Percentiles rank a stretch among this genome's conserved stretches.
Evolutionary conservation across 2,888 invertebrate genomes (phyloP).

Genomic region (Elegia similella): DNA sequence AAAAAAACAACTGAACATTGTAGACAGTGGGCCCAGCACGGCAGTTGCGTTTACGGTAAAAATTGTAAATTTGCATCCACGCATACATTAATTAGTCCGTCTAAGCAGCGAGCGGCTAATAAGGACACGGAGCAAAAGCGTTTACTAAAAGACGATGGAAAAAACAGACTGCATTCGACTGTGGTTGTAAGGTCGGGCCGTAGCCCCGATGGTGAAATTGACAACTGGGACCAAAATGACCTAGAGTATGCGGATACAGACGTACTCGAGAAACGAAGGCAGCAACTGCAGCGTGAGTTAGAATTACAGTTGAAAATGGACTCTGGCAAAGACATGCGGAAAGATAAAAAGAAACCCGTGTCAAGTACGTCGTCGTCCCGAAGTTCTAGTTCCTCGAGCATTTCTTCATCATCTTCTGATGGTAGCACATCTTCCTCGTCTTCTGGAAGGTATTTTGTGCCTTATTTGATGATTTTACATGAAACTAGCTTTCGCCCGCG

Average conservation of each 20-base stretch:
- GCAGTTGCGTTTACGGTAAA: conserved; percentile 89
- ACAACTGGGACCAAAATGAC: conserved; percentile 90
- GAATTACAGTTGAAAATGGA: conserved; percentile 90
- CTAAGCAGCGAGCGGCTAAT: conserved; percentile 86
- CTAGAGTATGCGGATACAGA: conserved; percentile 91
- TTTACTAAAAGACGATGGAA: conserved; percentile 82
- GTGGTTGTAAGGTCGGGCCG: conserved; percentile 81
- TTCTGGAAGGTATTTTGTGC: conserved; percentile 61
- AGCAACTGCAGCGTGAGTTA: conserved; percentile 88
- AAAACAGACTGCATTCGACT: conserved; percentile 84
- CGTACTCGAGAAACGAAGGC: conserved; percentile 87
- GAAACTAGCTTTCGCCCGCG: too few relatives aligned
- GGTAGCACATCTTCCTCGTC: conserved; percentile 85
- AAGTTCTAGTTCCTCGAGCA: conserved; percentile 84
- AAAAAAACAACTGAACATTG: conserved; percentile 85
- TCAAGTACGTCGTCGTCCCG: conserved; percentile 87
- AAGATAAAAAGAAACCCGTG: conserved; percentile 85
- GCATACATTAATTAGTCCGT: conserved; percentile 88
- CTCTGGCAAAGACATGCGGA: conserved; percentile 83
- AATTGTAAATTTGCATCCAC: conserved; percentile 88
- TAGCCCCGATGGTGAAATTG: conserved; percentile 85
- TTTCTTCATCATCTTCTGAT: conserved; percentile 84
- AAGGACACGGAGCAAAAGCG: conserved; percentile 82
- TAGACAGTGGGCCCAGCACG: conserved; percentile 89
- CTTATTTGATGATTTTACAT: too few relatives aligned